Conservation (phyloP, 1,140 invertebrate genomes). For the Drosophila murphyi region DNA sequence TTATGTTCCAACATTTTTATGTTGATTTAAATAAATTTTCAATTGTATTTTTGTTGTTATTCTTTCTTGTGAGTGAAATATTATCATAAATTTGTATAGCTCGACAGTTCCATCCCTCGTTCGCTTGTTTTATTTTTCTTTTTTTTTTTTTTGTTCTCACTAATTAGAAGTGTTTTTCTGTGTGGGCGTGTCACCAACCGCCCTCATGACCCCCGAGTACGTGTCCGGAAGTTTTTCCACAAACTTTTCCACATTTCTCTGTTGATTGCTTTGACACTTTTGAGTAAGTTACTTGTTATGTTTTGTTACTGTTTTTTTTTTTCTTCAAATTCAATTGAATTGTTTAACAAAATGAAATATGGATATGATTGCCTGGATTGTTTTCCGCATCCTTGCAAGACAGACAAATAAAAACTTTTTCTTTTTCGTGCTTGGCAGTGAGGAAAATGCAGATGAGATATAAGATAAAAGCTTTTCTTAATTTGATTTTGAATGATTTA, state of each 20-base stretch:
- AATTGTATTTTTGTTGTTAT: slow-evolving; percentile 26
- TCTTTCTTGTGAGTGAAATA: slow-evolving; percentile 57
- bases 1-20: slow-evolving; percentile 63
- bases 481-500: not conserved
- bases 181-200: slow-evolving; percentile 54
- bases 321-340: slow-evolving; percentile 64
- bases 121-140: slow-evolving; percentile 27
- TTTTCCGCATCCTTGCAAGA: slow-evolving; percentile 6
- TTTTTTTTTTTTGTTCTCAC: slow-evolving; percentile 30
- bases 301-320: slow-evolving; percentile 29
- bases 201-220: slow-evolving; percentile 39
- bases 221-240: slow-evolving; percentile 65
- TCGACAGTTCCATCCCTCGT: slow-evolving; percentile 4
- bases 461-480: too few relatives aligned
- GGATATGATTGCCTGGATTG: slow-evolving; percentile 62
- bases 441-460: not conserved
- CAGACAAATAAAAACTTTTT: slow-evolving; percentile 7
- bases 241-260: slow-evolving; percentile 61
- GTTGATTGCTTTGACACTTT: slow-evolving; percentile 81
- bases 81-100: slow-evolving; percentile 73
- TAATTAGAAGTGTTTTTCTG: slow-evolving; percentile 72
- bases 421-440: not conserved
- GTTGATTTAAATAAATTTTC: slow-evolving; percentile 75
- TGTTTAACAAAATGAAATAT: slow-evolving; percentile 67
- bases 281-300: slow-evolving; percentile 49